Conservation (phyloP, 2,888 invertebrate genomes). For the Melanostoma scalare region DNA sequence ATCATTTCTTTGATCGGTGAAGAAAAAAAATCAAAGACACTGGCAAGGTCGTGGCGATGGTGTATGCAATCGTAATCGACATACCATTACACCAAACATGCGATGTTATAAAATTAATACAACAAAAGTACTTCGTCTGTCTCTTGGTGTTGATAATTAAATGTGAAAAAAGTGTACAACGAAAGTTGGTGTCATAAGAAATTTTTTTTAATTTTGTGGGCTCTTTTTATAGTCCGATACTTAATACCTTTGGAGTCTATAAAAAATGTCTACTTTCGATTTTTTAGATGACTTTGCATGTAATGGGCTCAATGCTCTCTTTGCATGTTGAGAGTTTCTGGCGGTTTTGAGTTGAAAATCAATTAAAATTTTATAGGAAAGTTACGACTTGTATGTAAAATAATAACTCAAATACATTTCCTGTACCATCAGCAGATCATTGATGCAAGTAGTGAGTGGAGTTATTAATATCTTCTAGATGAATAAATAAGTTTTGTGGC, state of each 20-base stretch:
- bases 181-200: slow-evolving; percentile 40
- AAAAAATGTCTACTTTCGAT: slow-evolving; percentile 54
- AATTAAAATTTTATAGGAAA: no score
- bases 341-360: no score
- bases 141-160: slow-evolving; percentile 34
- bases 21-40: slow-evolving; percentile 6
- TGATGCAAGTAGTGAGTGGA: no score
- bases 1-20: slow-evolving; percentile 7
- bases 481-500: no score
- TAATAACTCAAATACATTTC: no score
- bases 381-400: no score
- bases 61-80: slow-evolving; percentile 11
- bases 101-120: slow-evolving; percentile 35
- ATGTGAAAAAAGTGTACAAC: slow-evolving; percentile 26
- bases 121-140: slow-evolving; percentile 6
- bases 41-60: slow-evolving; percentile 57
- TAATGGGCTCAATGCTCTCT: slow-evolving; percentile 50
- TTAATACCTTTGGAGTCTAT: slow-evolving; percentile 19
- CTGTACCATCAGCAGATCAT: no score
- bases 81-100: not conserved
- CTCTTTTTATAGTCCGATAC: slow-evolving; percentile 38
- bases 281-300: slow-evolving; percentile 33
- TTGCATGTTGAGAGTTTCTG: no score
- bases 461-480: no score
- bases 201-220: slow-evolving; percentile 21